phyloP scores from a whole-genome alignment of 1,140 invertebrate species.

The Drosophila erecta region DNA sequence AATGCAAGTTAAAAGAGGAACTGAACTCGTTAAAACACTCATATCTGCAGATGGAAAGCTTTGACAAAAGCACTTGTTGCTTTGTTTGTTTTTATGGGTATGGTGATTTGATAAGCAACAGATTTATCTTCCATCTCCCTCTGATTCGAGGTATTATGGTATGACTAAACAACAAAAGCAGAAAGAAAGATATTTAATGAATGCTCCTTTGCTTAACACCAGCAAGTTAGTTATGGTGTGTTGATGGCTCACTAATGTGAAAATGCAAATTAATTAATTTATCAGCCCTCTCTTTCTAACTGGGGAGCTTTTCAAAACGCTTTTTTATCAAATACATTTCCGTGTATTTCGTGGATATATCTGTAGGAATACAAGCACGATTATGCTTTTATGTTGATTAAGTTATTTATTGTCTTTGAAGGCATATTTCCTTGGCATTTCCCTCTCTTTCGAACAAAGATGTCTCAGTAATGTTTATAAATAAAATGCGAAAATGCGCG shows the following conservation, averaged over 20 bases:
- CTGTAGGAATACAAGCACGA: neutral
- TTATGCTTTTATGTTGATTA: slow-evolving; percentile 7
- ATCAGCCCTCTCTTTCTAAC: neutral
- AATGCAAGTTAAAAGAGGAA: slow-evolving; percentile 10
- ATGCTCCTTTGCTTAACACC: neutral
- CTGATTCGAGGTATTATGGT: slow-evolving; percentile 1
- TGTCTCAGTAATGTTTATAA: neutral
- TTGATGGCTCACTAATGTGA: neutral
- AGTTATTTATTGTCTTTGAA: neutral
- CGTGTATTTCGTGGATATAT: neutral
- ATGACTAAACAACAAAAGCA: no score
- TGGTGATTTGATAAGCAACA: slow-evolving; percentile 2
- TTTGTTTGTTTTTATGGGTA: neutral
- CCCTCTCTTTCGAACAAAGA: neutral
- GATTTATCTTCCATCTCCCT: slow-evolving; percentile 7
- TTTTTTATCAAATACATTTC: neutral
- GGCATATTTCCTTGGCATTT: neutral
- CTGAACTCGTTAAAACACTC: neutral
- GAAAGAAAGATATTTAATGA: neutral
- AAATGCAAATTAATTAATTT: neutral
- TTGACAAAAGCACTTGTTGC: slow-evolving; percentile 21
- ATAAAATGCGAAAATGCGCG: slow-evolving; percentile 1
- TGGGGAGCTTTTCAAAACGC: neutral
- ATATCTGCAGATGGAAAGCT: neutral
- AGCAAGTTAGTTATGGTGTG: neutral